Percentiles rank a stretch among this genome's conserved stretches.
phyloP scores from a whole-genome alignment of 2,888 invertebrate genomes.

The Nemapogon koenigi region DNA sequence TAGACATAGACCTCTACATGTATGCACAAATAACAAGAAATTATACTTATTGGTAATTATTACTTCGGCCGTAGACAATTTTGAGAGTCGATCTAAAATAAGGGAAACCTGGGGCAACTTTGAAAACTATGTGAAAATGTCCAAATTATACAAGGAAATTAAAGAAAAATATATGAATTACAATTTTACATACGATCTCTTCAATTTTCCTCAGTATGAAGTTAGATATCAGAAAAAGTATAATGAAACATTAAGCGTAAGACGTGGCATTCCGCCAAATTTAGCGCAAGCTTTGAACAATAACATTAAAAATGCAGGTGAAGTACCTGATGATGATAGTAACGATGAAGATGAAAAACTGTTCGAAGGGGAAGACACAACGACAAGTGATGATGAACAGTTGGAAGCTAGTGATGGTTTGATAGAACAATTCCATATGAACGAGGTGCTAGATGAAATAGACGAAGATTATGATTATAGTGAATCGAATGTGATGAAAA shows the following conservation, averaged over 20 bases:
- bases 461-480: constrained; percentile 39
- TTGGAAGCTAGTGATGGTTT: constrained; percentile 23
- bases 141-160: constrained; percentile 29
- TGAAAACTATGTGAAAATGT: constrained; percentile 33
- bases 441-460: constrained; percentile 36
- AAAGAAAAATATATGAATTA: constrained; percentile 39
- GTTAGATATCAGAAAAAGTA: not conserved
- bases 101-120: constrained; percentile 75
- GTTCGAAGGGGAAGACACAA: constrained; percentile 37
- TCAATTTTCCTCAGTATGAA: constrained; percentile 12
- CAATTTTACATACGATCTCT: constrained; percentile 41
- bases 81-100: constrained; percentile 70
- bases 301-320: constrained; percentile 19
- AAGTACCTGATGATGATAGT: constrained; percentile 19
- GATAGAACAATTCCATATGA: constrained; percentile 50
- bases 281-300: constrained; percentile 37
- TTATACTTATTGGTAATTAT: constrained; percentile 75
- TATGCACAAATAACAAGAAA: too few relatives aligned
- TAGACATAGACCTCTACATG: constrained; percentile 64
- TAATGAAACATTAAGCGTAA: constrained; percentile 27
- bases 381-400: too few relatives aligned
- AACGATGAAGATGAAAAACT: constrained; percentile 31
- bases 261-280: constrained; percentile 38
- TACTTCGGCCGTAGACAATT: constrained; percentile 75
- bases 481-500: constrained; percentile 51